Evolutionary conservation across 2,113 vertebrate species (phyloP).

Genomic region (Forbesichthys agassizii): DNA sequence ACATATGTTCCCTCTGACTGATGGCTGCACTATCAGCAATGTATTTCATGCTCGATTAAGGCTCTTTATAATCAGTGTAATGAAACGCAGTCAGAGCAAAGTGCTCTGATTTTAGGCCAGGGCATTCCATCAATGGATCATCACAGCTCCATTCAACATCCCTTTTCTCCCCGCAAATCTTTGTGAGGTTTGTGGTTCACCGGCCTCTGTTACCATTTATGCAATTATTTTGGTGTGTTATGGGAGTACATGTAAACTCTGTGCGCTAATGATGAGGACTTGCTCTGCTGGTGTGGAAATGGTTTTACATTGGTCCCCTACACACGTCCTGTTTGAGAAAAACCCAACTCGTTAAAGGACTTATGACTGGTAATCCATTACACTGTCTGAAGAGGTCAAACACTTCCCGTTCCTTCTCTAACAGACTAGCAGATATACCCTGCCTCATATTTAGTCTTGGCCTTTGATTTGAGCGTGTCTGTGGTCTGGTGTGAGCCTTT

Average conservation of each 20-base stretch:
- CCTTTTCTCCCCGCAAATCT: slow-evolving; percentile 18
- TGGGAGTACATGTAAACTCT: slow-evolving; percentile 16
- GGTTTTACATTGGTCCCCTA: not conserved
- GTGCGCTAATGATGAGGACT: not conserved
- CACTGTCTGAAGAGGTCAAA: slow-evolving; percentile 42
- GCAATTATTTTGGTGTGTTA: slow-evolving; percentile 6
- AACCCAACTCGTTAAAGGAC: slow-evolving; percentile 17
- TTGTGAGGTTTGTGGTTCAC: slow-evolving; percentile 17
- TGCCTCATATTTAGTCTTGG: slow-evolving; percentile 32
- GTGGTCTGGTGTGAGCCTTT: slow-evolving; percentile 33
- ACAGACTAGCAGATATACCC: slow-evolving; percentile 37
- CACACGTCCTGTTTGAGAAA: slow-evolving; percentile 2
- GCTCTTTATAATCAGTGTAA: slow-evolving; percentile 66
- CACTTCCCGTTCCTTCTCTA: slow-evolving; percentile 39
- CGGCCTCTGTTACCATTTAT: slow-evolving; percentile 9
- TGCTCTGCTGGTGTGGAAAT: not conserved
- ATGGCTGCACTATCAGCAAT: slow-evolving; percentile 52
- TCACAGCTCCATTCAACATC: slow-evolving; percentile 16
- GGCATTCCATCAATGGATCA: slow-evolving; percentile 23
- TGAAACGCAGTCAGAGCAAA: slow-evolving; percentile 49
- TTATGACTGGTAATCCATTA: slow-evolving; percentile 43
- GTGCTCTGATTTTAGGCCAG: slow-evolving; percentile 31
- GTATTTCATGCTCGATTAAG: slow-evolving; percentile 62
- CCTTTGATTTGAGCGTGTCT: slow-evolving; percentile 52
- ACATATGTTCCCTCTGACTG: slow-evolving; percentile 50